A percentile compares a stretch with the other conserved stretches of the same genome.
Conservation (phyloP, 2,888 invertebrate species). For the Hypselothyrea guttata region DNA sequence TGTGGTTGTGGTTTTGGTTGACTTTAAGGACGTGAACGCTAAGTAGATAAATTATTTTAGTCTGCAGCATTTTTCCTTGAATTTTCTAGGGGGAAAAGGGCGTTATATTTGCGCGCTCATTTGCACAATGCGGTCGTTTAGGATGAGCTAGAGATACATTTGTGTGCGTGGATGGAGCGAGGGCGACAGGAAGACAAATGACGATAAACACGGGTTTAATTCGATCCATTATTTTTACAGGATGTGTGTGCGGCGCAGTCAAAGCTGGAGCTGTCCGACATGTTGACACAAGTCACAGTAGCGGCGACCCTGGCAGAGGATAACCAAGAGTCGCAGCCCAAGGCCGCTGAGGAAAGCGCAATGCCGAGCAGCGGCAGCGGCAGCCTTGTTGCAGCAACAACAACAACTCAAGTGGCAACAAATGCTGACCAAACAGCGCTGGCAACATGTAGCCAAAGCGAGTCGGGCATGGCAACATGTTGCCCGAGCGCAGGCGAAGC, state of each 20-base stretch:
- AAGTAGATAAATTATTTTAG: no score
- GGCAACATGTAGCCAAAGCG: constrained; percentile 23
- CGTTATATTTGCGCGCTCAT: no score
- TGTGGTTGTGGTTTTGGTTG: no score
- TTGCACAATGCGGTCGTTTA: no score
- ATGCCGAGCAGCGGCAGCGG: constrained; percentile 9
- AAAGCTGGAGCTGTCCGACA: constrained; percentile 17
- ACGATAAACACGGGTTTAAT: constrained; percentile 36
- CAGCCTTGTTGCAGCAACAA: constrained; percentile 14
- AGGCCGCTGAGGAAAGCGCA: constrained; percentile 17
- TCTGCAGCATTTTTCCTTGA: no score
- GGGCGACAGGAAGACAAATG: constrained; percentile 20
- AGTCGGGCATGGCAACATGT: constrained; percentile 55
- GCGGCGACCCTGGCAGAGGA: constrained; percentile 29
- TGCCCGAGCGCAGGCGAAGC: constrained; percentile 51
- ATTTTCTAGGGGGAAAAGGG: no score
- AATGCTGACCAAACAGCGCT: no score
- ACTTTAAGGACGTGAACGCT: no score
- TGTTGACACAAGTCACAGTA: constrained; percentile 22
- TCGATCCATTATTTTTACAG: constrained; percentile 43
- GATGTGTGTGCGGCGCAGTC: constrained; percentile 21
- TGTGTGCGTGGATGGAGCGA: background rate
- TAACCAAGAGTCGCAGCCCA: constrained; percentile 15
- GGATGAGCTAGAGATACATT: constrained; percentile 9
- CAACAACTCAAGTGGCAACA: constrained; percentile 19